phyloP scores from a whole-genome alignment of 2,888 invertebrate genomes.

The Ellobium chinense region DNA sequence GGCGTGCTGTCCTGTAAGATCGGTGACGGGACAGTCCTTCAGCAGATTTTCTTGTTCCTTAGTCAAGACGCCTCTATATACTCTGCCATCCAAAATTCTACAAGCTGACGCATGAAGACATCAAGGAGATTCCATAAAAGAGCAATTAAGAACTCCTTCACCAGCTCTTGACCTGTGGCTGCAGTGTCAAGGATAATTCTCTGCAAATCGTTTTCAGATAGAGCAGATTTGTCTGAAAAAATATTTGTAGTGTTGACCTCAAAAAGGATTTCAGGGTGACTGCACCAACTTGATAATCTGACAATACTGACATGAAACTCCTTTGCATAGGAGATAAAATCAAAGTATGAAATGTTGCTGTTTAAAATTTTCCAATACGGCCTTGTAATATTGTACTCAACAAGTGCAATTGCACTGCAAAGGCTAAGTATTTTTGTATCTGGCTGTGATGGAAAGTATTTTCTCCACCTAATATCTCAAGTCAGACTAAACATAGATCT shows the following conservation, averaged over 20 bases:
- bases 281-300: background rate
- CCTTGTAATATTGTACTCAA: background rate
- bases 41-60: background rate
- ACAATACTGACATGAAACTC: background rate
- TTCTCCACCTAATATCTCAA: too few relatives aligned
- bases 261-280: background rate
- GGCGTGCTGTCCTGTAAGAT: constrained; percentile 1
- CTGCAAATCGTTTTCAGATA: background rate
- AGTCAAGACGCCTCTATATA: background rate
- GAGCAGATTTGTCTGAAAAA: background rate
- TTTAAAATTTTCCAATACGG: constrained; percentile 17
- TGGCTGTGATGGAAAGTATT: too few relatives aligned
- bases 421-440: background rate
- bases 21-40: background rate
- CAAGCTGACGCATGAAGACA: background rate
- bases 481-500: too few relatives aligned
- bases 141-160: background rate
- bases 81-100: constrained; percentile 2
- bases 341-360: background rate
- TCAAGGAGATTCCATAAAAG: background rate
- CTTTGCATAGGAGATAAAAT: background rate
- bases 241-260: background rate
- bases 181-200: background rate
- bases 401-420: background rate
- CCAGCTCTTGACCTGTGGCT: too few relatives aligned